Base-by-base conservation (phyloP, 2,888 invertebrate species). In the Aporophyla lueneburgensis region DNA sequence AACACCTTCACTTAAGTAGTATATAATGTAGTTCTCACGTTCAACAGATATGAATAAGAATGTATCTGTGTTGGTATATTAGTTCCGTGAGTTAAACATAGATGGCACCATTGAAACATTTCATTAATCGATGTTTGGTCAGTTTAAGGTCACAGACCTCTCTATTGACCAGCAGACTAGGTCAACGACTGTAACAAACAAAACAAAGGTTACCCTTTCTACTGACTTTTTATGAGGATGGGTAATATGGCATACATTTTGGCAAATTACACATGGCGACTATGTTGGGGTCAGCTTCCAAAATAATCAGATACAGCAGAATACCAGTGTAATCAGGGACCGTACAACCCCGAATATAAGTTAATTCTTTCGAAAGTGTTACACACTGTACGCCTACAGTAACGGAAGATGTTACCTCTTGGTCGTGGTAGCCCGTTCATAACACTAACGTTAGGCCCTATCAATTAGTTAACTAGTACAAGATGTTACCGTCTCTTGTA, bases 1-100 rank as follows among this genome's bases (percentile, higher is more conserved):
- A 19, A 62, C 4, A 61, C 33, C 14, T 68, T 16, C n/a, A 16
- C 21, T 5, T 14, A 19, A 6, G 3, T n/a, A 46, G 16, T n/a
- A 14, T 27, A 7, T 5, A 27, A 24, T 19, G 40, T 14, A 70
- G 4, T 24, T 56, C 46, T 5, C 40, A 19, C 16, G 24, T 59
- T 40, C 14, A 67, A 1, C 58, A 33, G 33, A 54, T 46, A 59
- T 4, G 12, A 21, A 7, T n/a, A 54, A 0, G 21, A 19, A 43
- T 43, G 16, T 65, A 58, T 0, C 4, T 9, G 46, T 49, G 4
- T 46, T 51, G 5, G 14, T 9, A 19, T 58, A 56, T 61, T 56
- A 80, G 62, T 85, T 85, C 66, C 5, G 0, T 2, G 19, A 33
- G 27, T 43, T 51, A 46, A 81, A 61, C 63, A 76, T 9, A 82